phyloP scores from a whole-genome alignment of 2,797 vertebrate species.

The Strix occidentalis region DNA sequence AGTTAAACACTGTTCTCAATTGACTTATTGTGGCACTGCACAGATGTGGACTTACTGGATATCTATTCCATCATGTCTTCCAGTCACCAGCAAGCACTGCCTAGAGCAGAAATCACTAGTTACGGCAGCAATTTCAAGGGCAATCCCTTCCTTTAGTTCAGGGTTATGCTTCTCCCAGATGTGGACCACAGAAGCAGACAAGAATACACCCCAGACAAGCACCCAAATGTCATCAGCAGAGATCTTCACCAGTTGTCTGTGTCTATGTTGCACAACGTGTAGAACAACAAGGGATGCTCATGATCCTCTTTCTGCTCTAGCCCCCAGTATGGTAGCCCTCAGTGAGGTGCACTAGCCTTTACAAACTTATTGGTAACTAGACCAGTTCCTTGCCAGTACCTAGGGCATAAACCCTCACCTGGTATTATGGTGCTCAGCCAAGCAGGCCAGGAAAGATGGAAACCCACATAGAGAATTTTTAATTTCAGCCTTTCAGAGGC shows the following conservation, averaged over 20 bases:
- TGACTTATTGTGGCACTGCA: neutral
- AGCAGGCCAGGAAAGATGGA: neutral
- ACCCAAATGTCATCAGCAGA: neutral
- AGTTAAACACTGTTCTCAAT: neutral
- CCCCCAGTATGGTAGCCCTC: rapidly evolving
- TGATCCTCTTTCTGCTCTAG: neutral
- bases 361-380: neutral
- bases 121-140: neutral
- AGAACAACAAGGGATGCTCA: neutral
- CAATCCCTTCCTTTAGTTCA: neutral
- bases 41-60: neutral
- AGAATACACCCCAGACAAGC: neutral
- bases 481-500: neutral
- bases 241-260: neutral
- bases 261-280: neutral
- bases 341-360: neutral
- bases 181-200: neutral
- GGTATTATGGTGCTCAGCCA: neutral
- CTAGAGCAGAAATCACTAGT: neutral
- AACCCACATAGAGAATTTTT: neutral
- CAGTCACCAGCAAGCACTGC: neutral
- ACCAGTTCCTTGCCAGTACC: neutral
- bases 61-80: neutral
- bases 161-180: neutral
- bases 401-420: neutral